Percentiles rank a stretch among this genome's conserved stretches.
These are phyloP conservation scores for Odontamblyopus lacepedii DNA, from an alignment of 2,797 vertebrate species.

Conservation along the genomic window DNA sequence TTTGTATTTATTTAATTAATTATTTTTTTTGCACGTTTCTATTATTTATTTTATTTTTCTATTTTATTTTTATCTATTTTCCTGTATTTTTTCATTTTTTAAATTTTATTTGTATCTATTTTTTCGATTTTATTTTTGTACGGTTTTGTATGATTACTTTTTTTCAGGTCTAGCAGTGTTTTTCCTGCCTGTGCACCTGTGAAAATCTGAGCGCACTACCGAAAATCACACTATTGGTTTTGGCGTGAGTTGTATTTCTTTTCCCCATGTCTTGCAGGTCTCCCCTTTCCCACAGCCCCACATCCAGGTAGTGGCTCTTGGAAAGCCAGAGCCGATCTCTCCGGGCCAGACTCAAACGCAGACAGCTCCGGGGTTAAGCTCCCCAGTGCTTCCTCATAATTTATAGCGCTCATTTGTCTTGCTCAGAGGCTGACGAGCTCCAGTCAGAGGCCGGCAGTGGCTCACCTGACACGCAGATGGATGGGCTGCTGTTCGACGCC, in stretches of 20 bases:
- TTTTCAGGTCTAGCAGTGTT: background rate
- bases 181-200: conserved; percentile 18
- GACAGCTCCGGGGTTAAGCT: conserved; percentile 27
- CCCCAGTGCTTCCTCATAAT: conserved; percentile 42
- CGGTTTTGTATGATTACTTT: no score
- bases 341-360: background rate
- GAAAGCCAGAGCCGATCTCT: background rate
- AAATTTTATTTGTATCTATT: no score
- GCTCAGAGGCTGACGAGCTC: conserved; percentile 38
- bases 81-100: no score
- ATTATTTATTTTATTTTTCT: no score
- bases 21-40: no score
- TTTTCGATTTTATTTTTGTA: no score
- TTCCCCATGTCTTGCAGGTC: conserved; percentile 16
- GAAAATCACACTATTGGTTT: conserved; percentile 19
- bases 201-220: background rate
- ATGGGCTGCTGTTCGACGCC: background rate
- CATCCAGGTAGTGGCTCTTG: conserved; percentile 20
- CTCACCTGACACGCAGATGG: conserved; percentile 23
- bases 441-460: conserved; percentile 41
- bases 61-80: no score
- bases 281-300: conserved; percentile 37
- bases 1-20: no score
- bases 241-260: conserved; percentile 13
- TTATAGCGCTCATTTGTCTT: conserved; percentile 58